Percentiles rank a stretch among this genome's conserved stretches.
These are phyloP conservation scores for Hesperophylax magnus DNA, from an alignment of 1,140 invertebrate genomes.

Conservation along the genomic window DNA sequence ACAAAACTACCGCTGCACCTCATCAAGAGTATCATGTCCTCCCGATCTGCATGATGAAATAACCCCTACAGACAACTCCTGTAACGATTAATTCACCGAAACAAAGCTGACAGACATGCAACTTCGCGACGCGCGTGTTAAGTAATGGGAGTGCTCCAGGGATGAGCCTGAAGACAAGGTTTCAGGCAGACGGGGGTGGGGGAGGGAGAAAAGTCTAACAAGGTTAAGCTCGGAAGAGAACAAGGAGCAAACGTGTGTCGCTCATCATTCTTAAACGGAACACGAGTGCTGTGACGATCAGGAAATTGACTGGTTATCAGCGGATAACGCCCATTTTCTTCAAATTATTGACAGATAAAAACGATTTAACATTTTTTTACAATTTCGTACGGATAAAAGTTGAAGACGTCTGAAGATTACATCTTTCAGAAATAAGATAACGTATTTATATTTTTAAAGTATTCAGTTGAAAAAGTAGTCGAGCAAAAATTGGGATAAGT, in stretches of 20 bases:
- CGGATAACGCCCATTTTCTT: too few species aligned
- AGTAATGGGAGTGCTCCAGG: too few species aligned
- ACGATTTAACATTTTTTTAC: too few species aligned
- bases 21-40: neutral
- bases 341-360: too few species aligned
- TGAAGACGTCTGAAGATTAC: too few species aligned
- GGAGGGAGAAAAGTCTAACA: neutral
- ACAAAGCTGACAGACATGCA: conserved; percentile 1
- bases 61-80: neutral
- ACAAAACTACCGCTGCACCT: neutral
- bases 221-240: neutral
- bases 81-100: neutral
- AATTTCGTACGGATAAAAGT: too few species aligned
- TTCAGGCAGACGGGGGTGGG: neutral
- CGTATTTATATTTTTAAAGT: too few species aligned
- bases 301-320: neutral
- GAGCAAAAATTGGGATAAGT: too few species aligned
- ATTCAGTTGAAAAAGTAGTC: too few species aligned
- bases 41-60: neutral
- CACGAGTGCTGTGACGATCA: conserved; percentile 11
- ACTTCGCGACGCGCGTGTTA: neutral
- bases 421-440: too few species aligned
- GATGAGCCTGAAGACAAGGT: neutral
- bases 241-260: conserved; percentile 17
- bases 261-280: conserved; percentile 15